phyloP scores from a whole-genome alignment of 2,888 invertebrate species.

The Macaria notata region DNA sequence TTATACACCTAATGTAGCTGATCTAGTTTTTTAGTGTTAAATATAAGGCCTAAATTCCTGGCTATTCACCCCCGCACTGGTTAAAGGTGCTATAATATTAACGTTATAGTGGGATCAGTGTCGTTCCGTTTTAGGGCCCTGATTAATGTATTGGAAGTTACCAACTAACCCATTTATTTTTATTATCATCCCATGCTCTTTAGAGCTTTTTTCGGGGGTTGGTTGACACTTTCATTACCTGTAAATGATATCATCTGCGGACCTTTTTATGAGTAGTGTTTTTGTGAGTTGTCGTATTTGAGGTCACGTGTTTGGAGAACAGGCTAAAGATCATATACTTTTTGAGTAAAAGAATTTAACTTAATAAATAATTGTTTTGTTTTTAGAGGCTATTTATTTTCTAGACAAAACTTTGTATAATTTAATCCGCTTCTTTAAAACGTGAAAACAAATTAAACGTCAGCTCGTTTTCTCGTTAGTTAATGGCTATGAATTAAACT shows the following conservation, averaged over 20 bases:
- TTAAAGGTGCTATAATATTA: constrained; percentile 33
- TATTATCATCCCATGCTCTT: constrained; percentile 34
- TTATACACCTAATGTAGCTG: too few relatives aligned
- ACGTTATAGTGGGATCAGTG: constrained; percentile 37
- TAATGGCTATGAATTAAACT: constrained; percentile 78
- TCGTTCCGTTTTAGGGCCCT: constrained; percentile 37
- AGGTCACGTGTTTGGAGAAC: too few relatives aligned
- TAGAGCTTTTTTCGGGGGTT: constrained; percentile 26
- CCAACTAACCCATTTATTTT: constrained; percentile 38
- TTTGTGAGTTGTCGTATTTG: too few relatives aligned
- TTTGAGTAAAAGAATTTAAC: too few relatives aligned
- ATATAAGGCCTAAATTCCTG: constrained; percentile 9
- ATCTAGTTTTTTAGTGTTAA: too few relatives aligned
- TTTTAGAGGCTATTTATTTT: constrained; percentile 5
- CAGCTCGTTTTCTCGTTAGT: constrained; percentile 65
- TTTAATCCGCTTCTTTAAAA: constrained; percentile 57
- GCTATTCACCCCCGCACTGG: constrained; percentile 34
- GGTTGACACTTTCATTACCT: constrained; percentile 31
- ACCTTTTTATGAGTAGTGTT: constrained; percentile 12
- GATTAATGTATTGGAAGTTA: constrained; percentile 40
- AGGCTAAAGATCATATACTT: too few relatives aligned
- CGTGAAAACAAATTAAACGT: constrained; percentile 58
- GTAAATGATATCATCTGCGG: constrained; percentile 29
- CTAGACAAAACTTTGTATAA: constrained; percentile 31
- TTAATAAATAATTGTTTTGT: too few relatives aligned